Base-by-base conservation (phyloP, 2,113 vertebrate species). In the Cinclus mexicanus region DNA sequence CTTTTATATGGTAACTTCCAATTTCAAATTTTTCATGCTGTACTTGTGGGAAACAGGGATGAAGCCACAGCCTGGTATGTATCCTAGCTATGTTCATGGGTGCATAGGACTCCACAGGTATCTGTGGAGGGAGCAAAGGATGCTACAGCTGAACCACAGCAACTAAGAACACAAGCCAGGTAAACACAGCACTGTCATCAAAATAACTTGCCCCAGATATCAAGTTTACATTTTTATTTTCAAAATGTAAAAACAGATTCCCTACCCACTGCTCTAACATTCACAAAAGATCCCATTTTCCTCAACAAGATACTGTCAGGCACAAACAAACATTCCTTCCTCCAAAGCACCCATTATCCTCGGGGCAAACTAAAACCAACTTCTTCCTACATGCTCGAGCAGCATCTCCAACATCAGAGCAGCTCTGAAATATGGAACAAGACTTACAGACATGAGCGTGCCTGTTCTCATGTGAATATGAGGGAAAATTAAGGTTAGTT, bases 1-100 rank as follows among this genome's bases (percentile, higher is more conserved):
- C 84, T 90, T 94, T 97, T 44, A 88, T 93, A 95, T 64, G 69
- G 71, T 67, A 94, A 95, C 88, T 80, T 77, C n/a, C 19, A 93
- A 68, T 33, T 83, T 88, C 44, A 50, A 63, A 41, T 59, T 87
- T 91, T 82, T 89, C 44, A 75, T 16, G 46, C 37, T 76, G 14
- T 20, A 35, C 14, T 55, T 83, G 44, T 91, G 82, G 81, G 92
- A 93, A 96, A 87, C 4, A 22, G 37, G 60, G 44, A 74, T 47
- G 39, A 72, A 86, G 47, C 33, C 65, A 78, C 12, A 80, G 85
- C 4, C 85, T 89, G 85, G 39, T 10, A 29, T 7, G 17, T 10
- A 57, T 11, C 16, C 42, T 2, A 25, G 56, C 39, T 47, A 11
- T 1, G 3, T 46, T 71, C 76, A 61, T 63, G 67, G 52, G 55